Conservation (phyloP, 2,113 vertebrate species). For the Hemiprocne comata region DNA sequence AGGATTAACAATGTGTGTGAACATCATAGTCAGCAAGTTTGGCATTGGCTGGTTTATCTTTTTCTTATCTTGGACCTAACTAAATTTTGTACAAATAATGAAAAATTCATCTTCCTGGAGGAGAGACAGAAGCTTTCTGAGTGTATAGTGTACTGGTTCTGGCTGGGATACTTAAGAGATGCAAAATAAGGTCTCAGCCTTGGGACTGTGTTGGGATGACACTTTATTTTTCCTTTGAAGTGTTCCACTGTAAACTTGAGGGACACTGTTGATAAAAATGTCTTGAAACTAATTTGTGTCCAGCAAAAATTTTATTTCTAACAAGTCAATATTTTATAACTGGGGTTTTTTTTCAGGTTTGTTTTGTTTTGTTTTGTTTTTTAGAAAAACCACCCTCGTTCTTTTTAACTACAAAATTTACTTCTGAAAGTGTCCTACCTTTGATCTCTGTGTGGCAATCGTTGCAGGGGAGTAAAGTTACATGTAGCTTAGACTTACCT, state of each 20-base stretch:
- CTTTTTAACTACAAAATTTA: background rate
- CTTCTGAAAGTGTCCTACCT: background rate
- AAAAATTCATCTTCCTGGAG: background rate
- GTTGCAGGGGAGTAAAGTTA: background rate
- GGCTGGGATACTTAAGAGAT: background rate
- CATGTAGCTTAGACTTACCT: rapidly evolving
- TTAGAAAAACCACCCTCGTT: background rate
- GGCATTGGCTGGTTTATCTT: background rate
- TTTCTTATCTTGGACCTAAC: background rate
- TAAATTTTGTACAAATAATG: background rate
- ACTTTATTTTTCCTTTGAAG: background rate
- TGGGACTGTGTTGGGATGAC: background rate
- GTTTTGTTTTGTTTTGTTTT: too few species aligned
- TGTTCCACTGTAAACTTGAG: background rate
- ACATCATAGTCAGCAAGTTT: background rate
- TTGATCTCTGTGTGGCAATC: background rate
- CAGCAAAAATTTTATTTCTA: background rate
- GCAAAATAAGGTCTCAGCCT: background rate
- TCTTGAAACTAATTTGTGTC: background rate
- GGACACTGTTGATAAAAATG: background rate
- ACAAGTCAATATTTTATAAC: background rate
- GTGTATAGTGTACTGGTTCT: background rate
- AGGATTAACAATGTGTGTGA: background rate
- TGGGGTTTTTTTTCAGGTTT: too few species aligned
- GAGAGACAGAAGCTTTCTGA: background rate